Evolutionary conservation across 2,113 vertebrate genomes (phyloP).

Genomic region (Chaetura pelagica): DNA sequence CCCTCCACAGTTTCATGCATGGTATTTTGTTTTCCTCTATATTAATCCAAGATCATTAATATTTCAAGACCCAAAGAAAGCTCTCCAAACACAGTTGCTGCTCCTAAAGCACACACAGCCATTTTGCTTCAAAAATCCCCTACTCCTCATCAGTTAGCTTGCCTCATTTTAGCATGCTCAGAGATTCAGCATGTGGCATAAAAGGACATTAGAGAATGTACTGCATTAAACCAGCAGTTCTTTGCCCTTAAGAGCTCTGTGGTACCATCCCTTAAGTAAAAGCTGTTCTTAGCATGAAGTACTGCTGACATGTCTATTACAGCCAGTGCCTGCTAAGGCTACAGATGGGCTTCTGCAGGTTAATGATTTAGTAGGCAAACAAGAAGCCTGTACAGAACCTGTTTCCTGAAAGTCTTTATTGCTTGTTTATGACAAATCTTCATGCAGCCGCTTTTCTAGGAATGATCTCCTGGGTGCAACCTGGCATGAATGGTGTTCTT

Average conservation of each 20-base stretch:
- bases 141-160: background rate
- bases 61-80: conserved; percentile 74
- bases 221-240: conserved; percentile 11
- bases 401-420: conserved; percentile 40
- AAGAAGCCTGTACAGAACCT: conserved; percentile 11
- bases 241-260: background rate
- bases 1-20: background rate
- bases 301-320: background rate
- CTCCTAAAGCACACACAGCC: conserved; percentile 42
- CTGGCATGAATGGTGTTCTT: background rate
- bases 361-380: conserved; percentile 9
- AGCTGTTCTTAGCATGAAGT: background rate
- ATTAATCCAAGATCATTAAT: conserved; percentile 76
- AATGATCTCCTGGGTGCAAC: conserved; percentile 42
- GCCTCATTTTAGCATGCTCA: background rate
- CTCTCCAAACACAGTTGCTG: conserved; percentile 38
- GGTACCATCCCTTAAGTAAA: background rate
- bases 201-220: background rate
- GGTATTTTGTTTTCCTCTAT: conserved; percentile 67
- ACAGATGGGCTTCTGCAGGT: background rate
- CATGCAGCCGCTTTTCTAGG: background rate
- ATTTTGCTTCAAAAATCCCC: conserved; percentile 65
- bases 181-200: background rate
- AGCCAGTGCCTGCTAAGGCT: background rate
- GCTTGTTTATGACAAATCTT: conserved; percentile 40